A percentile compares a stretch with the other conserved stretches of the same genome.
Conservation (phyloP, 1,140 invertebrate species). For the Lithobius niger region DNA sequence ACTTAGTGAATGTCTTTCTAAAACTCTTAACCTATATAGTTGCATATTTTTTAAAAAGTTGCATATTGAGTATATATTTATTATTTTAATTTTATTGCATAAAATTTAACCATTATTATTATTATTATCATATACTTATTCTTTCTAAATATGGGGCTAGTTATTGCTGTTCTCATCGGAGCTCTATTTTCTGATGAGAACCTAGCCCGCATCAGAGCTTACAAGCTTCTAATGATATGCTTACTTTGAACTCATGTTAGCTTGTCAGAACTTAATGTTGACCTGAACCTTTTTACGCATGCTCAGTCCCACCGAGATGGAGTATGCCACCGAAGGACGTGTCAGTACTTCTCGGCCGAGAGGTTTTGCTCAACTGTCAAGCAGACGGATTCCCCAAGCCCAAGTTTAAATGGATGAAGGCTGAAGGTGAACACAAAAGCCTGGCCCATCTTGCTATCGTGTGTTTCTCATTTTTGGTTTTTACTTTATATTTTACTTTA, state of each 20-base stretch:
- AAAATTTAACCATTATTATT: no score
- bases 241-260: not conserved
- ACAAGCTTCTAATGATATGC: not conserved
- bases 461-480: not conserved
- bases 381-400: conserved; percentile 90
- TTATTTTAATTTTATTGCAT: no score
- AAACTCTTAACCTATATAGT: no score
- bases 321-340: conserved; percentile 81
- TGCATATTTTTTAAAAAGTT: no score
- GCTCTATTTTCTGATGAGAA: no score
- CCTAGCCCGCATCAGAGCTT: not conserved
- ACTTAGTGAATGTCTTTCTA: no score
- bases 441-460: not conserved
- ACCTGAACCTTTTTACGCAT: conserved; percentile 1
- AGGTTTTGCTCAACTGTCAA: conserved; percentile 83
- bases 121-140: no score
- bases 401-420: conserved; percentile 88
- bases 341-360: conserved; percentile 67
- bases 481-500: not conserved
- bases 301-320: conserved; percentile 86
- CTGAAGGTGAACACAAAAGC: conserved; percentile 60
- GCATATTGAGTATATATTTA: no score
- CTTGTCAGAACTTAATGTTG: not conserved
- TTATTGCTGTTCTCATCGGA: no score
- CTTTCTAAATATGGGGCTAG: no score